Evolutionary conservation across 1,140 invertebrate species (phyloP).

Genomic region (Bombyx mandarina): DNA sequence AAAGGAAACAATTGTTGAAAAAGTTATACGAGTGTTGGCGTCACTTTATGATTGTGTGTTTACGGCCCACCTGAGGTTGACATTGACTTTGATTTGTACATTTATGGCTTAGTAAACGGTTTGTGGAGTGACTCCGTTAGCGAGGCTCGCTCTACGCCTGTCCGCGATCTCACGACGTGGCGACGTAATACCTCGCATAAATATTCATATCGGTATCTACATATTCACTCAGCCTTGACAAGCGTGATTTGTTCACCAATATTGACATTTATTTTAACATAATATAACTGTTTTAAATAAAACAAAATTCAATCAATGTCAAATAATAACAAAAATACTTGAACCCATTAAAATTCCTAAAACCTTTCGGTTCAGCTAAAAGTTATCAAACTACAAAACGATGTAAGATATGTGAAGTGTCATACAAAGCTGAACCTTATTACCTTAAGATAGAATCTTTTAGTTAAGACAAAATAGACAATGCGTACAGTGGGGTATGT

Average conservation of each 20-base stretch:
- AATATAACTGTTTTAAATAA: too few relatives aligned
- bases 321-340: too few relatives aligned
- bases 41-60: conserved; percentile 67
- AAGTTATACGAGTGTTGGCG: conserved; percentile 65
- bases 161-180: conserved; percentile 9
- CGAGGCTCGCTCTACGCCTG: conserved; percentile 1
- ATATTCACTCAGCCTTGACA: conserved; percentile 3
- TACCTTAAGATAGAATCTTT: too few relatives aligned
- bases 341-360: too few relatives aligned
- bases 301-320: too few relatives aligned
- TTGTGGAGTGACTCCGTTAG: conserved; percentile 27
- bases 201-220: background rate
- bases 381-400: too few relatives aligned
- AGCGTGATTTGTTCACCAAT: background rate
- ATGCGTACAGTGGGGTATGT: conserved; percentile 39
- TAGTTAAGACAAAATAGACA: conserved; percentile 19
- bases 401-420: too few relatives aligned
- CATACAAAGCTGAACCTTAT: too few relatives aligned
- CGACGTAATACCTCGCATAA: background rate
- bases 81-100: conserved; percentile 68
- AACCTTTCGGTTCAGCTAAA: too few relatives aligned
- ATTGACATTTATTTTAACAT: too few relatives aligned
- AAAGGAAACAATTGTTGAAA: conserved; percentile 70
- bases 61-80: conserved; percentile 60
- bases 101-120: conserved; percentile 54